Conservation (phyloP, 2,113 vertebrate species). For the Fulmarus glacialis region DNA sequence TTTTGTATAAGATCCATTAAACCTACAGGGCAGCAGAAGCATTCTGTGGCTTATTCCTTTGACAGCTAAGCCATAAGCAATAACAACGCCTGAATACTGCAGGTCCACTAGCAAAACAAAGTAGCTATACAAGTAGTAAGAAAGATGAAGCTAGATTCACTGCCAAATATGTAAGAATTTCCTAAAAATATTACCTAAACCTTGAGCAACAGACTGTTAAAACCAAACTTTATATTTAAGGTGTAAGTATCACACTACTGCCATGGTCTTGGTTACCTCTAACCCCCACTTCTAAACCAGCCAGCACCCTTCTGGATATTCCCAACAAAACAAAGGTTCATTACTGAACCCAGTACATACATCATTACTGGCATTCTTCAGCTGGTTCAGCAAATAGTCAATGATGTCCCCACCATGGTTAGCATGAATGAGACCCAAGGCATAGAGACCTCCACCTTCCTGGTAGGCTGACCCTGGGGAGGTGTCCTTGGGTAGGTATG, state of each 20-base stretch:
- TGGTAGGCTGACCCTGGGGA: conserved; percentile 98
- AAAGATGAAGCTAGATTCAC: not conserved
- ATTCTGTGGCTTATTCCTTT: not conserved
- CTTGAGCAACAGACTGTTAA: not conserved
- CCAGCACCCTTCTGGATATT: not conserved
- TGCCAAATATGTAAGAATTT: not conserved
- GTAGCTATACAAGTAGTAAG: not conserved
- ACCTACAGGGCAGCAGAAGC: not conserved
- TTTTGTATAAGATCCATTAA: not conserved
- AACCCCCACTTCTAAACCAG: not conserved
- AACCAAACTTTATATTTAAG: not conserved
- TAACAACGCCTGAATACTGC: not conserved
- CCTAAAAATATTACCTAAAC: not conserved
- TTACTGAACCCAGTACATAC: conserved; percentile 72
- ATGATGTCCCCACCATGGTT: conserved; percentile 99
- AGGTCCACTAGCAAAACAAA: not conserved
- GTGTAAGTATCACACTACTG: not conserved
- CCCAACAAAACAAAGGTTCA: not conserved
- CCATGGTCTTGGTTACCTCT: not conserved
- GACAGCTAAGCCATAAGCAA: not conserved
- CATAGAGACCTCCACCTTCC: conserved; percentile 96
- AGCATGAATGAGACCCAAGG: conserved; percentile 95
- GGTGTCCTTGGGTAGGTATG: conserved; percentile 97
- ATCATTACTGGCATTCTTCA: conserved; percentile 98
- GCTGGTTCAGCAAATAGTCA: conserved; percentile 95